Conservation (phyloP, 2,888 invertebrate species). For the Beris morrisii region DNA sequence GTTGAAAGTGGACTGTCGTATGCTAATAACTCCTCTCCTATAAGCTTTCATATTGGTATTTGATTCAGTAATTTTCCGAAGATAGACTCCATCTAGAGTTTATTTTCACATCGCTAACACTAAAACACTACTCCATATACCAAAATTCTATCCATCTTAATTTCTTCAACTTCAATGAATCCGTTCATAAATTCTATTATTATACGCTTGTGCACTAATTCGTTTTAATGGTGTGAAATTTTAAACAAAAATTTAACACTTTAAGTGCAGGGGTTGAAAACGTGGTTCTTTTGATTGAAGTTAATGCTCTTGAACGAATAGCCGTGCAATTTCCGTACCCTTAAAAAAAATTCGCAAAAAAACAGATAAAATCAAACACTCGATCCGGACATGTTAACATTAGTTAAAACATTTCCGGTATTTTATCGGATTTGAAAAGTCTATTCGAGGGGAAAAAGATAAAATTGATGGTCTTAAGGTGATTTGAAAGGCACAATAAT, state of each 20-base stretch:
- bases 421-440: not conserved
- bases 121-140: too few relatives aligned
- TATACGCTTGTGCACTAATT: constrained; percentile 10
- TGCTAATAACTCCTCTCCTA: too few relatives aligned
- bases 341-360: not conserved
- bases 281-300: constrained; percentile 18
- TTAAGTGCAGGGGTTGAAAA: too few relatives aligned
- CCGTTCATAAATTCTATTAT: not conserved
- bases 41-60: too few relatives aligned
- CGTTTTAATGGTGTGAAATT: constrained; percentile 31
- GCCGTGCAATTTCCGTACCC: constrained; percentile 13
- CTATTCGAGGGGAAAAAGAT: not conserved
- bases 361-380: not conserved
- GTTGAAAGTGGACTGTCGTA: too few relatives aligned
- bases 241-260: constrained; percentile 1
- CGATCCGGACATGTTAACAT: constrained; percentile 25
- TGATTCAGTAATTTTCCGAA: too few relatives aligned
- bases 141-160: too few relatives aligned
- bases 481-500: too few relatives aligned
- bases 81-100: too few relatives aligned
- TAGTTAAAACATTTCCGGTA: constrained; percentile 24
- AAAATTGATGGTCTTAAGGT: too few relatives aligned
- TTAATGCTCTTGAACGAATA: constrained; percentile 27
- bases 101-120: too few relatives aligned
- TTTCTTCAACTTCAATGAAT: too few relatives aligned